These are phyloP conservation scores for Harpalus rufipes DNA, from an alignment of 2,888 invertebrate species.

Conservation along the genomic window DNA sequence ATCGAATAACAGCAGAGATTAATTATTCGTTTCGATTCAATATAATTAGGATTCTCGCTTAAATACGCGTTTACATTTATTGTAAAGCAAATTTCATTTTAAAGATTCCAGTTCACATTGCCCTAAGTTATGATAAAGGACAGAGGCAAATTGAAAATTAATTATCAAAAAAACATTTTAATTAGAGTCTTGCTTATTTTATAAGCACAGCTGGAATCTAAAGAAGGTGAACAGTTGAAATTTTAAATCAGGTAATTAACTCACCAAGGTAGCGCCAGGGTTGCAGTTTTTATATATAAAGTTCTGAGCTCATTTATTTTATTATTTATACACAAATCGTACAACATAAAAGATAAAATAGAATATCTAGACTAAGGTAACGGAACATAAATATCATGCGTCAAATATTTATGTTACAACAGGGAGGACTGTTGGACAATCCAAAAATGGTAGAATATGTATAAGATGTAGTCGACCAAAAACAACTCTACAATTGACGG, in stretches of 20 bases:
- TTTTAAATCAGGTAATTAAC: constrained; percentile 25
- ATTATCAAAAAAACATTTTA: constrained; percentile 18
- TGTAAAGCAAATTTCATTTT: constrained; percentile 37
- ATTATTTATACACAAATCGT: too few species aligned
- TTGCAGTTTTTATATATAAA: too few species aligned
- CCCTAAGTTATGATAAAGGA: constrained; percentile 19
- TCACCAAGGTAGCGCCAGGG: not conserved
- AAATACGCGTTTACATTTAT: constrained; percentile 17
- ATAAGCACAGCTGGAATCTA: not conserved
- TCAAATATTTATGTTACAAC: too few species aligned
- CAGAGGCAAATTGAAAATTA: constrained; percentile 27
- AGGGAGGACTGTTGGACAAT: too few species aligned
- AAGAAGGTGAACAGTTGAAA: not conserved
- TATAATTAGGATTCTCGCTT: constrained; percentile 31
- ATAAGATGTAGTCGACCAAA: too few species aligned
- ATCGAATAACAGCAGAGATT: constrained; percentile 28
- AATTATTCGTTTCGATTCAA: constrained; percentile 31
- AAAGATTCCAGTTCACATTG: constrained; percentile 24
- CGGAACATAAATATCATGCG: too few species aligned
- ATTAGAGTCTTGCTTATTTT: not conserved
- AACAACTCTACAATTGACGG: too few species aligned
- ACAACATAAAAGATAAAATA: too few species aligned
- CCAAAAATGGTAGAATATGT: too few species aligned
- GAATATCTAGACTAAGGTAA: too few species aligned
- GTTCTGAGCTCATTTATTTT: too few species aligned